Evolutionary conservation across 2,113 vertebrate genomes (phyloP).

Genomic region (Zingel zingel): DNA sequence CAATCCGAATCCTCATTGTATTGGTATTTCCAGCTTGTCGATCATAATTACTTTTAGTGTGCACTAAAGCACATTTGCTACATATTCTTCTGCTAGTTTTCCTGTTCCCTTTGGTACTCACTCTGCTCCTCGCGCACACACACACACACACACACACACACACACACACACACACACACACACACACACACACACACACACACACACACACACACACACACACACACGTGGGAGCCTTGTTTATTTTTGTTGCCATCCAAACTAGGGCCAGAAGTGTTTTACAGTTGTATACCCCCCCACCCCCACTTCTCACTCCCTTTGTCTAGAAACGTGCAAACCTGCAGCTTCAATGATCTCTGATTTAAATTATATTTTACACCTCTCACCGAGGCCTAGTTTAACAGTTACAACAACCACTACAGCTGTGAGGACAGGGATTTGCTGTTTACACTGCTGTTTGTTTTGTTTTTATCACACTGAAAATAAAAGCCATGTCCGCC

Average conservation of each 20-base stretch:
- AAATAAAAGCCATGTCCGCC: constrained; percentile 2
- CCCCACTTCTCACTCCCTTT: not conserved
- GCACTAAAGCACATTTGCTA: not conserved
- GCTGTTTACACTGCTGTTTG: not conserved
- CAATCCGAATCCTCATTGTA: not conserved
- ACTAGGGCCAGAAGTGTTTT: constrained; percentile 28
- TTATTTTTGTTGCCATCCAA: constrained; percentile 35
- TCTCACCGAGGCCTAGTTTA: constrained; percentile 21
- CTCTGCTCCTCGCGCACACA: constrained; percentile 2
- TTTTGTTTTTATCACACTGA: constrained; percentile 24
- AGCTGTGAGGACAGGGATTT: not conserved
- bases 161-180: not conserved
- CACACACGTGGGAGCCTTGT: constrained; percentile 31
- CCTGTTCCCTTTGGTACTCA: not conserved
- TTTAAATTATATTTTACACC: constrained; percentile 44
- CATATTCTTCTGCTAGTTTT: constrained; percentile 3
- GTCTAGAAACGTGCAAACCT: constrained; percentile 29
- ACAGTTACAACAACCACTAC: not conserved
- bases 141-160: constrained; percentile 21
- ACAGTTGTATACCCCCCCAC: not conserved
- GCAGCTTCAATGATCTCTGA: constrained; percentile 36
- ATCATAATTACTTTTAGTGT: constrained; percentile 28
- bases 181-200: too few species aligned
- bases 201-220: too few species aligned
- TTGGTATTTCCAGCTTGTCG: constrained; percentile 15